These are phyloP conservation scores for Atrichornis clamosus DNA, from an alignment of 2,113 vertebrate species.

Conservation along the genomic window DNA sequence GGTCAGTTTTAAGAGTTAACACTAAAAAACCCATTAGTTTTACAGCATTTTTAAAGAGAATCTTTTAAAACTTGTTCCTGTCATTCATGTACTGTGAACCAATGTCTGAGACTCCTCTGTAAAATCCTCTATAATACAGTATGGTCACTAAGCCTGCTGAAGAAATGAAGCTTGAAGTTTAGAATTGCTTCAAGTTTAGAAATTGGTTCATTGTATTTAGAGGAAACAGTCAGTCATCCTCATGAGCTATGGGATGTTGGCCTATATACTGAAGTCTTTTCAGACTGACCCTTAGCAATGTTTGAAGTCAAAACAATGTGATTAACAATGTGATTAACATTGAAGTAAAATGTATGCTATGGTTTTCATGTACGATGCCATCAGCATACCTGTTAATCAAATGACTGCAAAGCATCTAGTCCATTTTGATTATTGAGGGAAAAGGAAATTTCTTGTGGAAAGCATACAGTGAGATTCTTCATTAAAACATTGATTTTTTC, in stretches of 20 bases:
- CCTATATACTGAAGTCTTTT: not conserved
- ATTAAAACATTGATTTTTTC: not conserved
- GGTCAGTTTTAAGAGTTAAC: not conserved
- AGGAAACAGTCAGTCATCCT: not conserved
- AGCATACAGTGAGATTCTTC: not conserved
- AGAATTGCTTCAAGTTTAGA: not conserved
- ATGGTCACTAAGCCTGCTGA: not conserved
- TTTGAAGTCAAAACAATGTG: not conserved
- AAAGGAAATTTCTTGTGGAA: not conserved
- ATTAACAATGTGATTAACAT: not conserved
- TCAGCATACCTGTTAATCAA: not conserved
- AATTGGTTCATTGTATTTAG: not conserved
- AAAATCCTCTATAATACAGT: not conserved
- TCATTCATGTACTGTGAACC: not conserved
- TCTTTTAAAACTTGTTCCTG: not conserved
- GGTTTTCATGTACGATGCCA: not conserved
- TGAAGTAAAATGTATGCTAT: not conserved
- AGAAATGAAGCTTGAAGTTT: not conserved
- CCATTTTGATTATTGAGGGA: not conserved
- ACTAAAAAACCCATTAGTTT: accelerated
- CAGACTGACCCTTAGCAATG: not conserved
- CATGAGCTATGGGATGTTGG: not conserved
- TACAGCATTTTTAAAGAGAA: not conserved
- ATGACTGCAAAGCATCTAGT: not conserved
- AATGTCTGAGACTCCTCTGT: not conserved